Base-by-base conservation (phyloP, 2,888 invertebrate species). In the Leptopterna dolabrata region DNA sequence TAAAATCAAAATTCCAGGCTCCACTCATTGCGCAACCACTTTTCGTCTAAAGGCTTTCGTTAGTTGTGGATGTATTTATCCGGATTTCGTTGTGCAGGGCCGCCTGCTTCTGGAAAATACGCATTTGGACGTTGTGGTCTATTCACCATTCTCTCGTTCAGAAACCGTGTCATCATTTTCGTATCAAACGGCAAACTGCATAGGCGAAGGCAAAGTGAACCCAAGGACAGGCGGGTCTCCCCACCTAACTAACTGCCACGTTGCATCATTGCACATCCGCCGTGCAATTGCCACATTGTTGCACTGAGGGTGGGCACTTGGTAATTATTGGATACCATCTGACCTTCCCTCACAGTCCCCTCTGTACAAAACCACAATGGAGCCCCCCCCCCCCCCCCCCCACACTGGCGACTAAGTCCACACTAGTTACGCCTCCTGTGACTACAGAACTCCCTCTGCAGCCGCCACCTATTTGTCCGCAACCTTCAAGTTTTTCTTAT, bases 221-320 rank as follows among this genome's bases (percentile, higher is more conserved):
- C 27, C 73, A 73, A 73, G 73, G 73, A 36, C 73, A 36, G n/a
- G n/a, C n/a, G 36, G 55, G 16, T 36, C 19, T 16, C 36, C 41
- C 41, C 71, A 19, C 73, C 73, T 0, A 14, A 16, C 16, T 30
- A 41, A 24, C 9, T 19, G 19, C 11, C 73, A 36, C 73, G 14
- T 73, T 73, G 73, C 73, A 73, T 36, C 73, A 73, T 36, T 36
- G 73, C 36, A 73, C 73, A 36, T 73, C 73, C 73, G 73, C 73
- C 73, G 19, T 36, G 73, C 73, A 73, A 73, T 73, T 73, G 73
- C 29, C 73, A 73, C 73, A 41, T 63, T 63, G 63, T 63, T n/a
- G n/a, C n/a, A n/a, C n/a, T n/a, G n/a, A n/a, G n/a, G n/a, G n/a
- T n/a, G n/a, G n/a, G 63, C 63, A 63, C 63, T 63, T 13, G 24